A percentile compares a stretch with the other conserved stretches of the same genome.
These are phyloP conservation scores for Dasypus novemcinctus DNA, from an alignment of 2,113 vertebrate genomes.

Conservation along the genomic window DNA sequence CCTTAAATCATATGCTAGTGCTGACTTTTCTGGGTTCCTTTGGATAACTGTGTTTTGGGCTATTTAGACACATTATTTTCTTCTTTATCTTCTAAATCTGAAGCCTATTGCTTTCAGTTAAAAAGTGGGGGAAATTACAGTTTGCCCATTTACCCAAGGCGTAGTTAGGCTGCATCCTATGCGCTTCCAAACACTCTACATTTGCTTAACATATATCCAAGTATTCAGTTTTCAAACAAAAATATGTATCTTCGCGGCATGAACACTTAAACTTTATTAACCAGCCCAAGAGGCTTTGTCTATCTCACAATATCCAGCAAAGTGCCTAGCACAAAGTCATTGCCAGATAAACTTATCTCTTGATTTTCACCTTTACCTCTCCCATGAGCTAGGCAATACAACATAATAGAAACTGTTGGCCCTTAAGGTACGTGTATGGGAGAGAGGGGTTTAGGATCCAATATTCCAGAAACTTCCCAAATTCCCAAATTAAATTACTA, in stretches of 20 bases:
- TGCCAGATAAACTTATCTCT: constrained; percentile 20
- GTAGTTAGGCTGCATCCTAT: background rate
- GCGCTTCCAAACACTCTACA: background rate
- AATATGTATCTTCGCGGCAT: background rate
- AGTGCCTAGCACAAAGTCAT: constrained; percentile 26
- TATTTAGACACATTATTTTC: constrained; percentile 42
- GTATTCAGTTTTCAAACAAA: constrained; percentile 33
- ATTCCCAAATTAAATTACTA: background rate
- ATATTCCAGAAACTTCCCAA: constrained; percentile 21
- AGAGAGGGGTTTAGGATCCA: background rate
- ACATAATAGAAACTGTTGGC: background rate
- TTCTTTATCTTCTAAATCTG: constrained; percentile 20
- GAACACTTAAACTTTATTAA: constrained; percentile 53
- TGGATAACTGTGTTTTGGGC: background rate
- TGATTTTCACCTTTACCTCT: background rate
- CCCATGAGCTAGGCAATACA: background rate
- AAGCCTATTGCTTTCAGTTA: background rate
- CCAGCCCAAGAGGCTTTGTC: background rate
- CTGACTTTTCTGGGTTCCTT: background rate
- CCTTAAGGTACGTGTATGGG: background rate
- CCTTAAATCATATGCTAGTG: constrained; percentile 5
- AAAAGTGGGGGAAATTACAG: background rate
- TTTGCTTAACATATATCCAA: background rate
- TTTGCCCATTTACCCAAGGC: background rate
- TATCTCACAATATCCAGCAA: background rate